Evolutionary conservation across 1,140 invertebrate genomes (phyloP), one percentile per base, ranked within the genome.

Genomic region (Drosophila lacertosa): DNA sequence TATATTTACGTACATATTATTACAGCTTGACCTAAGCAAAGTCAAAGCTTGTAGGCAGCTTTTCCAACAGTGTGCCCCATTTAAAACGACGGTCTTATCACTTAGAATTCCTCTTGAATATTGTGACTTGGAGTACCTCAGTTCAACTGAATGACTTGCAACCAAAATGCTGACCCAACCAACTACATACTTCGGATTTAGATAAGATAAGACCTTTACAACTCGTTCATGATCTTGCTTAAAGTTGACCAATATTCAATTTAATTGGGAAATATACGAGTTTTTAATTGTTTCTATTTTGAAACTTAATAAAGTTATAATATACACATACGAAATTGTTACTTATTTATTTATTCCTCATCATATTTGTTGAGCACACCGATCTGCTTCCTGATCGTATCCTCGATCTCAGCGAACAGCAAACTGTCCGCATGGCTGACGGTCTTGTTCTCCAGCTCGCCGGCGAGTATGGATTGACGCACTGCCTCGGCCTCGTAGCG

Each of bases 401-500:
- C 95, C 90, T 95, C 93, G 20, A 95, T 91, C 77, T 93, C 92
- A 0, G 95, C 94, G 20, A 96, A 90, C 7, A 93, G 71, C 69
- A 95, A 81, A 51, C 94, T 95, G 54, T 95, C 93, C 6, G 93
- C 91, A 48, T 94, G 93, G 6, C 93, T 84, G 4, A 96, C 92
- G 48, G 91, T 91, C 5, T 93, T 91, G 82, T 94, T 94, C 91
- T 96, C 94, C 11, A 91, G 89, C 15, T 88, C 91, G 93, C 95
- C 94, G 76, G 92, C 91, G 63, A 92, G 77, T 55, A 97, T 93
- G 77, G 95, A 96, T 70, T 92, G 91, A 24, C 94, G 92, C 15
- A 94, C 95, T 92, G 96, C 95, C 44, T 94, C 91, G 5, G 95
- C 95, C 92, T 97, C 94, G 77, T 95, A 97, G 29, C 93, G 91